These are phyloP conservation scores for Halesus radiatus DNA, from an alignment of 1,140 invertebrate genomes.

Conservation along the genomic window DNA sequence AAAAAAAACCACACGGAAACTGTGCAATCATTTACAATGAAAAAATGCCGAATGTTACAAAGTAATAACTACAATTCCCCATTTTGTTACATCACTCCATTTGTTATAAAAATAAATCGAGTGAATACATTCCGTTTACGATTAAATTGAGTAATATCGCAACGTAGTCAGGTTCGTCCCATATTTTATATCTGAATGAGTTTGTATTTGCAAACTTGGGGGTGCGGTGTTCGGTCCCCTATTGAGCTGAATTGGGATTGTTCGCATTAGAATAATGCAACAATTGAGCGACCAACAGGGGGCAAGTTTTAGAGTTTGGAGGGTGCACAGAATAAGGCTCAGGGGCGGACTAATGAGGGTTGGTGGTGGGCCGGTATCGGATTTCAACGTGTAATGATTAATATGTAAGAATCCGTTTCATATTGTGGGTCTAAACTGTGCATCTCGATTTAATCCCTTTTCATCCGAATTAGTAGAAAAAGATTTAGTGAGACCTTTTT, in stretches of 20 bases:
- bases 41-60: too few species aligned
- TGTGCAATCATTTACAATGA: too few species aligned
- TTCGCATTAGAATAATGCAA: slow-evolving; percentile 39
- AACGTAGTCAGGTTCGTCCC: slow-evolving; percentile 31
- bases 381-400: too few species aligned
- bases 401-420: too few species aligned
- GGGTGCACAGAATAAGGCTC: too few species aligned
- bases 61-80: too few species aligned
- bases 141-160: slow-evolving; percentile 30
- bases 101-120: slow-evolving; percentile 15
- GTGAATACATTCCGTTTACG: slow-evolving; percentile 9
- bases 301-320: not conserved
- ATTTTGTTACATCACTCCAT: too few species aligned
- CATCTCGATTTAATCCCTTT: too few species aligned
- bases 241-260: slow-evolving; percentile 30
- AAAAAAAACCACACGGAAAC: too few species aligned
- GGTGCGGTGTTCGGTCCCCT: slow-evolving; percentile 19
- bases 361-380: not conserved
- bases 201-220: slow-evolving; percentile 45
- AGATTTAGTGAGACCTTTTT: too few species aligned
- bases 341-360: not conserved
- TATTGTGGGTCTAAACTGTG: too few species aligned
- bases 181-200: slow-evolving; percentile 9
- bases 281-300: slow-evolving; percentile 9
- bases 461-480: too few species aligned